phyloP scores from a whole-genome alignment of 2,797 vertebrate genomes.

The Acanthornis magna region DNA sequence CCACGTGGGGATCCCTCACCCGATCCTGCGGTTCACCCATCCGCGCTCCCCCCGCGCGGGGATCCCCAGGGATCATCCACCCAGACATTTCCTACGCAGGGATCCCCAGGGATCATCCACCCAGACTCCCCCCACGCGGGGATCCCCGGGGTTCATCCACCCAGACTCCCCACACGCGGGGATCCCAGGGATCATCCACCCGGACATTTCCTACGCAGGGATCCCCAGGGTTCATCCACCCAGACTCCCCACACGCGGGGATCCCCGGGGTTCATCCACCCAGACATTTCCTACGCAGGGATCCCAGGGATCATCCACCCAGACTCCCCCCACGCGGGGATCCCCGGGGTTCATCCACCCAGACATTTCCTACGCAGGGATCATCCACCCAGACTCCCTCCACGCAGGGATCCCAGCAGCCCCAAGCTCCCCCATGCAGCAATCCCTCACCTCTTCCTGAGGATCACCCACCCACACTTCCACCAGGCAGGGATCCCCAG shows the following conservation, averaged over 20 bases:
- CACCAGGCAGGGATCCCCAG: too few relatives aligned
- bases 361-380: too few relatives aligned
- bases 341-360: neutral
- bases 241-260: fast-evolving
- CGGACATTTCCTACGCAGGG: neutral
- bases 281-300: too few relatives aligned
- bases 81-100: too few relatives aligned
- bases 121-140: too few relatives aligned
- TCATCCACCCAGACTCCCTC: neutral
- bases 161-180: too few relatives aligned
- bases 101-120: neutral
- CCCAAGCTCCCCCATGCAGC: neutral
- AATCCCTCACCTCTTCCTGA: neutral
- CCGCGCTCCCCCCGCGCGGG: fast-evolving
- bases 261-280: neutral
- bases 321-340: too few relatives aligned
- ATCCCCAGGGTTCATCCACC: neutral
- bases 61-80: neutral
- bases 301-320: neutral
- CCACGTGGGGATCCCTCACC: neutral
- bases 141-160: neutral
- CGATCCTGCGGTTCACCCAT: neutral
- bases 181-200: neutral
- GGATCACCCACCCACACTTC: neutral
- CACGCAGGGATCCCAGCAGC: neutral